A percentile compares a stretch with the other conserved stretches of the same genome.
Evolutionary conservation across 2,113 vertebrate species (phyloP).

Genomic region (Pterophyllum scalare): DNA sequence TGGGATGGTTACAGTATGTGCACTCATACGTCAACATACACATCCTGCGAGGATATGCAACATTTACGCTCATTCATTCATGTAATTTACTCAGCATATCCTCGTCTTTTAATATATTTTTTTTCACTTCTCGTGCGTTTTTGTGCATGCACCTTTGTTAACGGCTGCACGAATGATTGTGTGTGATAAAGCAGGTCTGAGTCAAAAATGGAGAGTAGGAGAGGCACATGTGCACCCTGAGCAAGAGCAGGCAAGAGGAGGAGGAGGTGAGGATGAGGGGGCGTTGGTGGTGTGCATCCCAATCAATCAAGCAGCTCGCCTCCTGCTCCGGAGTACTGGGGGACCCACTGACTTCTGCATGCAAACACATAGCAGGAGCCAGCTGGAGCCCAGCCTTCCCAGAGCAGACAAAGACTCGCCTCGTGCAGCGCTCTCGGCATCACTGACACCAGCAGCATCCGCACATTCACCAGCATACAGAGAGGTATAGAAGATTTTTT

Average conservation of each 20-base stretch:
- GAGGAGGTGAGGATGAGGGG: conserved; percentile 5
- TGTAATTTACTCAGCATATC: not conserved
- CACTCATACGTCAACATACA: not conserved
- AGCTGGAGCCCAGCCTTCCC: conserved; percentile 73
- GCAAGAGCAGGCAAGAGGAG: conserved; percentile 31
- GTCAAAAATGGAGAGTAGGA: conserved; percentile 32
- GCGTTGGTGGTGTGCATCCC: conserved; percentile 52
- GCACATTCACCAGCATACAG: conserved; percentile 13
- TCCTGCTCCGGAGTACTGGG: conserved; percentile 61
- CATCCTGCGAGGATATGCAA: not conserved
- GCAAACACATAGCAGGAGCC: conserved; percentile 65
- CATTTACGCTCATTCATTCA: not conserved
- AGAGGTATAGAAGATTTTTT: not conserved
- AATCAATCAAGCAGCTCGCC: conserved; percentile 69
- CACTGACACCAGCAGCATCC: conserved; percentile 55
- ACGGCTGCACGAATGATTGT: not conserved
- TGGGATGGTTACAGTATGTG: not conserved
- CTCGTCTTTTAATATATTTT: not conserved
- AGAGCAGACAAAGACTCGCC: conserved; percentile 69
- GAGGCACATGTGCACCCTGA: conserved; percentile 45
- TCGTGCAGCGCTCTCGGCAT: conserved; percentile 60
- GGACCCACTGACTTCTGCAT: conserved; percentile 72
- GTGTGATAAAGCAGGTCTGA: conserved; percentile 35
- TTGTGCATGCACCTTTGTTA: conserved; percentile 1
- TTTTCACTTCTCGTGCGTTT: not conserved